These are phyloP conservation scores for Mormyrus lacerda DNA, from an alignment of 2,113 vertebrate species.

Conservation along the genomic window DNA sequence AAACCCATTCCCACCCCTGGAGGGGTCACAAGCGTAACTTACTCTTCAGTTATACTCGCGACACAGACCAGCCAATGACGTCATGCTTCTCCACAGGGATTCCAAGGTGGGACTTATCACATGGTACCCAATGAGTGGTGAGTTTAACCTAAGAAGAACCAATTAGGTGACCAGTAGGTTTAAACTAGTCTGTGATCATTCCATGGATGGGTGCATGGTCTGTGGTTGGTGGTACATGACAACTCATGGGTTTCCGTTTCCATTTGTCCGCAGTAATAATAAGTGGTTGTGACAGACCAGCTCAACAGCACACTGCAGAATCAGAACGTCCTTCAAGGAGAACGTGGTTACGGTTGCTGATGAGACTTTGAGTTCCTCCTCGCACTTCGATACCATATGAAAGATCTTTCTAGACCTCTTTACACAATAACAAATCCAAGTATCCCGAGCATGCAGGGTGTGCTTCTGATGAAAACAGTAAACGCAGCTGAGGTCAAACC, in stretches of 20 bases:
- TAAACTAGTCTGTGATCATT: background rate
- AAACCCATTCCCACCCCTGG: background rate
- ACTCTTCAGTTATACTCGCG: background rate
- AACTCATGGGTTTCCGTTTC: background rate
- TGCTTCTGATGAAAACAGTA: background rate
- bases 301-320: background rate
- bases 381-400: background rate
- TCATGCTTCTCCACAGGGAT: background rate
- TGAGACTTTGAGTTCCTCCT: background rate
- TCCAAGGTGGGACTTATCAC: background rate
- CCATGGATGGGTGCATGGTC: background rate
- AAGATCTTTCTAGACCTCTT: background rate
- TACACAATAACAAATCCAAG: background rate
- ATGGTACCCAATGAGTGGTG: background rate
- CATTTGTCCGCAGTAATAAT: background rate
- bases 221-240: background rate
- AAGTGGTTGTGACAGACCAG: background rate
- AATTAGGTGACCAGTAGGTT: background rate
- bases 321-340: background rate
- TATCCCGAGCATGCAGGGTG: background rate
- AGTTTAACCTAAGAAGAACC: background rate
- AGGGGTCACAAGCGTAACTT: background rate
- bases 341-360: background rate
- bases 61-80: background rate
- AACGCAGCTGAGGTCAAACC: background rate